Evolutionary conservation across 2,888 invertebrate species (phyloP).

Genomic region (Phyllotreta striolata): DNA sequence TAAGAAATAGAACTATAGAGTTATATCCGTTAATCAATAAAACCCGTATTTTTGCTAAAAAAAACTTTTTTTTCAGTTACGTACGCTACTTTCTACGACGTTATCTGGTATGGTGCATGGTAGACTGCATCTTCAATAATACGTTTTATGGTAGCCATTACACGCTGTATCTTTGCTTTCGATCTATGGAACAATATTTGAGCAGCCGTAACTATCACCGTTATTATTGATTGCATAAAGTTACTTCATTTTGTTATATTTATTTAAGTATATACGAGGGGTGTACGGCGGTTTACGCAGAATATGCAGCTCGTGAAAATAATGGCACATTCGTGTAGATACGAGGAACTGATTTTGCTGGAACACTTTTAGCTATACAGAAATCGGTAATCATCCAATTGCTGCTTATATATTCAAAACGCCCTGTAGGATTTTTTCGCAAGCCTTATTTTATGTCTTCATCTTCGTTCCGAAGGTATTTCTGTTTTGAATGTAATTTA

Average conservation of each 20-base stretch:
- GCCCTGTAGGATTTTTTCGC: too few species aligned
- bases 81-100: constrained; percentile 29
- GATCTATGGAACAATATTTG: constrained; percentile 27
- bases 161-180: constrained; percentile 27
- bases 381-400: too few species aligned
- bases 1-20: not conserved
- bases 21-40: constrained; percentile 15
- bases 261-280: constrained; percentile 10
- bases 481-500: too few species aligned
- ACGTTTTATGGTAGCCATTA: constrained; percentile 31
- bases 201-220: constrained; percentile 28
- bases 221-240: constrained; percentile 31
- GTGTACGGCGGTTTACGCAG: too few species aligned
- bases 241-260: constrained; percentile 14
- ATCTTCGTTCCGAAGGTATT: too few species aligned
- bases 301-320: too few species aligned
- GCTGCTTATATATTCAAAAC: too few species aligned
- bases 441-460: too few species aligned
- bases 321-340: too few species aligned
- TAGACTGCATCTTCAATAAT: constrained; percentile 31
- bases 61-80: constrained; percentile 20
- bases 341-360: too few species aligned
- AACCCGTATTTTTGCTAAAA: constrained; percentile 21
- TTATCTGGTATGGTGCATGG: constrained; percentile 27
- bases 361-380: too few species aligned